Percentiles rank a stretch among this genome's conserved stretches.
These are phyloP conservation scores for Smutsia temminckii DNA, from an alignment of 2,797 vertebrate genomes.

Conservation along the genomic window DNA sequence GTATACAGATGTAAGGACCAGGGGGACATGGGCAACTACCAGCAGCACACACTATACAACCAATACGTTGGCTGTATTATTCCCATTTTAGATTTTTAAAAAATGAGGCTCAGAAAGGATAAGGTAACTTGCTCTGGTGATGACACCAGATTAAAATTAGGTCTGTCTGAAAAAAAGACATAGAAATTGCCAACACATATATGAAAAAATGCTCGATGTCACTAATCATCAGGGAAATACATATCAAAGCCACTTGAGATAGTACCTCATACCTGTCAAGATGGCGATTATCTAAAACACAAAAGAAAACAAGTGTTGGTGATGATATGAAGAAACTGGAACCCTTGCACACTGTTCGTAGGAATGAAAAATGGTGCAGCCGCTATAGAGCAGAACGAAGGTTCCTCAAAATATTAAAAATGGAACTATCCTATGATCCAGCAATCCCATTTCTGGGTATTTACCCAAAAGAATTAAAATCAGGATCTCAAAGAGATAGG, in stretches of 20 bases:
- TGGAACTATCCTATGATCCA: background rate
- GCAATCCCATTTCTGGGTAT: background rate
- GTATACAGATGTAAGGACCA: background rate
- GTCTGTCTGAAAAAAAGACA: background rate
- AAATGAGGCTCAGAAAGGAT: background rate
- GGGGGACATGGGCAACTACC: background rate
- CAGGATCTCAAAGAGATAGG: background rate
- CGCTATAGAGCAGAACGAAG: background rate
- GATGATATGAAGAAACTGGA: background rate
- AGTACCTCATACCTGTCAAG: background rate
- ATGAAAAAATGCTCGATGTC: background rate
- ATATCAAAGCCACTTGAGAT: background rate
- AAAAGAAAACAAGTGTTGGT: background rate
- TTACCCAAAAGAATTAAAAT: background rate
- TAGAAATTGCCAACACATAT: background rate
- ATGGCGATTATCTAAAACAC: background rate
- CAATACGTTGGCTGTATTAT: background rate
- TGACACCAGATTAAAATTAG: background rate
- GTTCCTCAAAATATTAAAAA: background rate
- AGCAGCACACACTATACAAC: rapidly evolving
- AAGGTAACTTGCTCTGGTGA: background rate
- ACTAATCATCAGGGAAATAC: background rate
- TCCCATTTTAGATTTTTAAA: background rate
- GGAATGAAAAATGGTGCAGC: background rate
- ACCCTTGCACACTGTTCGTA: background rate